Conservation (phyloP, 1,140 invertebrate species). For the Mycetomoellerius zeteki region DNA sequence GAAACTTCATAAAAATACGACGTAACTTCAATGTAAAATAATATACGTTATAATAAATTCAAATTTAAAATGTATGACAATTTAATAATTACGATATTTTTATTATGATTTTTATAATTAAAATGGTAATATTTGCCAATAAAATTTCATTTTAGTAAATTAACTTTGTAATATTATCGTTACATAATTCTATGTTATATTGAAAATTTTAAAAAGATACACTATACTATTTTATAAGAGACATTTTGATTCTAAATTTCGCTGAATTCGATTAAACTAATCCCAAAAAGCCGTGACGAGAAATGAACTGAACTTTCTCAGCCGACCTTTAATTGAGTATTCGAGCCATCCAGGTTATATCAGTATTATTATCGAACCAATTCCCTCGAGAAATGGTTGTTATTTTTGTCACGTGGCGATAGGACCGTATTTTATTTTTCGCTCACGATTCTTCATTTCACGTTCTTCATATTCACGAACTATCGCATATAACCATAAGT, state of each 20-base stretch:
- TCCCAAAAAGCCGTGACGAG: background rate
- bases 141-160: slow-evolving; percentile 1
- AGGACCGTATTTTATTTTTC: slow-evolving; percentile 55
- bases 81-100: background rate
- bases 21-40: background rate
- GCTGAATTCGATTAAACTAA: background rate
- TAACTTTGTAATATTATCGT: too few relatives aligned
- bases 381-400: slow-evolving; percentile 45
- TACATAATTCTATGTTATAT: background rate
- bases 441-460: slow-evolving; percentile 38
- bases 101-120: background rate
- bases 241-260: background rate
- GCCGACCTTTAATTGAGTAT: slow-evolving; percentile 63
- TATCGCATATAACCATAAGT: slow-evolving; percentile 56
- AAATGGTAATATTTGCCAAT: background rate
- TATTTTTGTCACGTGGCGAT: slow-evolving; percentile 24
- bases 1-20: background rate
- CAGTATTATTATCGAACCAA: slow-evolving; percentile 43
- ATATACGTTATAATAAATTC: background rate
- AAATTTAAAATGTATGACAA: background rate
- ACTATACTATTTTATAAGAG: background rate
- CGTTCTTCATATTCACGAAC: background rate
- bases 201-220: background rate
- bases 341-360: slow-evolving; percentile 13
- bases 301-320: slow-evolving; percentile 48